Base-by-base conservation (phyloP, 2,113 vertebrate genomes). In the Tychaedon coryphoeus region DNA sequence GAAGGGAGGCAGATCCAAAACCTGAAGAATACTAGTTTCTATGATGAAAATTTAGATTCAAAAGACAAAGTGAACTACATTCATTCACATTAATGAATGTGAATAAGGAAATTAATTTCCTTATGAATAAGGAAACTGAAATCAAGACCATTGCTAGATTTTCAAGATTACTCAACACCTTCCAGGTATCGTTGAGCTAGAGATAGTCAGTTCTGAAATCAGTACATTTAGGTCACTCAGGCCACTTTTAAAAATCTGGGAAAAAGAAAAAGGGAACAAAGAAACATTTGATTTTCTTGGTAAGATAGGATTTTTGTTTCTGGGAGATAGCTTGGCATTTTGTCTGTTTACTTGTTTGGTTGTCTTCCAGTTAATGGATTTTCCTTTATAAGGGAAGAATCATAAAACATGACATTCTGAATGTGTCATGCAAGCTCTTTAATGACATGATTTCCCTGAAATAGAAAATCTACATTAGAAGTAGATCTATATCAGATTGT, bases 321-420 rank as follows among this genome's bases (percentile, higher is more conserved):
- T 69, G 9, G 5, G 3, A 6, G 1, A 50, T 15, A 22, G 4
- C 1, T 6, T 20, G 1, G 8, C 0, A 1, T 28, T 58, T 64
- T 34, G 1, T 33, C 34, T 64, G 1, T 10, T 79, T 70, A 6
- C 1, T 29, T 72, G 3, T 34, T 60, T 85, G 4, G 16, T 40
- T 40, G 40, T 40, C 56, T 58, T 50, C 19, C 24, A 38, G 3
- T 54, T 62, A 81, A 65, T 31, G 4, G 15, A 45, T n/a, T 84
- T 72, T 77, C 4, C 11, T 70, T 77, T 73, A 45, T 10, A 62
- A 42, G 3, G 43, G 31, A 74, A 45, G 5, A 38, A 62, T 40
- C 10, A 40, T 50, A 40, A 61, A 72, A 84, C 40, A 69, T 2
- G 0, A 38, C 18, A 50, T 57, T 29, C 9, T 47, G 26, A 64